A percentile compares a stretch with the other conserved stretches of the same genome.
Evolutionary conservation across 2,113 vertebrate species (phyloP).

Genomic region (Gymnarchus niloticus): DNA sequence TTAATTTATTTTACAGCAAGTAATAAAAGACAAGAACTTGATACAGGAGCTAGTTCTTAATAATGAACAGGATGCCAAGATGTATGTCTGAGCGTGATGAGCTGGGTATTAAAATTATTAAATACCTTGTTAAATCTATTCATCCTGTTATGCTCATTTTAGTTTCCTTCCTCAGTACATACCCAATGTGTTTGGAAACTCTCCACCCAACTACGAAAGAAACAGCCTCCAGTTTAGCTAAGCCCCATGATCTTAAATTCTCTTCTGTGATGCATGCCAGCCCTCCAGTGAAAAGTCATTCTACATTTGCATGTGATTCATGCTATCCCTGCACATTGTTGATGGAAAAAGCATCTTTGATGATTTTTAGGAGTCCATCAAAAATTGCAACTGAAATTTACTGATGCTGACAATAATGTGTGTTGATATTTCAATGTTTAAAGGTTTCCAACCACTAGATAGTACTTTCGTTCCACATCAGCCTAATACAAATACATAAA

Average conservation of each 20-base stretch:
- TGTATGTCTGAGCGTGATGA: neutral
- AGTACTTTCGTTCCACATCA: constrained; percentile 35
- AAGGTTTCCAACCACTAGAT: constrained; percentile 47
- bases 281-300: neutral
- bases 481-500: constrained; percentile 36
- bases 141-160: too few relatives aligned
- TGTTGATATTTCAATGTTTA: constrained; percentile 48
- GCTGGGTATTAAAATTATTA: neutral
- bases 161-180: too few relatives aligned
- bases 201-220: neutral
- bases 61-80: neutral
- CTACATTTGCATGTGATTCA: neutral
- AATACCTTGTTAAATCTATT: too few relatives aligned
- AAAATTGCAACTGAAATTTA: constrained; percentile 46
- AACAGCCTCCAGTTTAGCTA: neutral
- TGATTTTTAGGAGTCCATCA: constrained; percentile 27
- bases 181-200: too few relatives aligned
- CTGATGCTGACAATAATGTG: constrained; percentile 49
- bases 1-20: neutral
- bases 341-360: too few relatives aligned
- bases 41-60: neutral
- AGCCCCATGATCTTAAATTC: neutral
- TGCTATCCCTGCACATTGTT: neutral
- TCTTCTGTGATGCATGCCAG: neutral
- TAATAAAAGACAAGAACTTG: neutral